Evolutionary conservation across 2,113 vertebrate genomes (phyloP).

Genomic region (Epinephelus fuscoguttatus): DNA sequence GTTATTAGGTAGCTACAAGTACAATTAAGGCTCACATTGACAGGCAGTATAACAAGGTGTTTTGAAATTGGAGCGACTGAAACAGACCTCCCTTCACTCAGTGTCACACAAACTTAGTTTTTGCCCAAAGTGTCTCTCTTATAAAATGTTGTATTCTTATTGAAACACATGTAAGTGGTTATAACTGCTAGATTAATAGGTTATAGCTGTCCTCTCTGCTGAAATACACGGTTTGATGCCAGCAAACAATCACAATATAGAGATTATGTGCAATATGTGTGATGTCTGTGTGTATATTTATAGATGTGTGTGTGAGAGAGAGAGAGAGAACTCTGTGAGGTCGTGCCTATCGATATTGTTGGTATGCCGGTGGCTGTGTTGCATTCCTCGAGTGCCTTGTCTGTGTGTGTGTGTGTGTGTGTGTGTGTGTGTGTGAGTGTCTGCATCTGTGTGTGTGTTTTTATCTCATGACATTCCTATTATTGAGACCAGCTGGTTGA

Average conservation of each 20-base stretch:
- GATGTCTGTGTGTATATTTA: not conserved
- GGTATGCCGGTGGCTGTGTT: not conserved
- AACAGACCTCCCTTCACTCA: not conserved
- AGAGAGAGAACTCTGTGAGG: not conserved
- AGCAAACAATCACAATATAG: not conserved
- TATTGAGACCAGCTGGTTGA: conserved; percentile 30
- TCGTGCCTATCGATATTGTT: not conserved
- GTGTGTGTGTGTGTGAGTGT: no score
- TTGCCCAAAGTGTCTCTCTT: not conserved
- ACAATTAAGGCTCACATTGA: not conserved
- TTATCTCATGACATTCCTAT: conserved; percentile 13
- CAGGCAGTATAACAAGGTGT: not conserved
- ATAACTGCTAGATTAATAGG: no score
- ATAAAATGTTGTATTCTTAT: not conserved
- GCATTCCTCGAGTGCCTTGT: conserved; percentile 42
- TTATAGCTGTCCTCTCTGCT: not conserved
- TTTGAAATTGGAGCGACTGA: not conserved
- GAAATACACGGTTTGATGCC: not conserved
- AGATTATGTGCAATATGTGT: not conserved
- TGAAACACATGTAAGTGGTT: not conserved
- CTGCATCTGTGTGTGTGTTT: not conserved
- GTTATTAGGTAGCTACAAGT: not conserved
- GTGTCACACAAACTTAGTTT: not conserved
- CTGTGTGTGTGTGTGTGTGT: no score
- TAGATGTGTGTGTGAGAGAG: no score